Percentiles rank a stretch among this genome's conserved stretches.
These are phyloP conservation scores for Sympetrum striolatum DNA, from an alignment of 2,888 invertebrate genomes.

Conservation along the genomic window DNA sequence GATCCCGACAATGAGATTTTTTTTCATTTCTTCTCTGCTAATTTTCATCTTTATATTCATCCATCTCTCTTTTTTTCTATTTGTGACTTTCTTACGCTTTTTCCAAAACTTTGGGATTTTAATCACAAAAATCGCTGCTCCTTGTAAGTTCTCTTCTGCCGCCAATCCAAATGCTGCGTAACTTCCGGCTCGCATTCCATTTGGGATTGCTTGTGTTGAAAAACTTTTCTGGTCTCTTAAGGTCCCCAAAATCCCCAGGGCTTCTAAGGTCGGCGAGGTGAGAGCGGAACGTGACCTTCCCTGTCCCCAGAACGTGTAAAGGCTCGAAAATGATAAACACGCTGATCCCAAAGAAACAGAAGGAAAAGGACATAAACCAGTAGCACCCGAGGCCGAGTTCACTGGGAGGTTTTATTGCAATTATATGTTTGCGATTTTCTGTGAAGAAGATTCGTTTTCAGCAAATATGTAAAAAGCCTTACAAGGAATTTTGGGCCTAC, in stretches of 20 bases:
- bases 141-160: too few species aligned
- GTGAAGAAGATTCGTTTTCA: not conserved
- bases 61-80: too few species aligned
- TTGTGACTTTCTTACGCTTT: too few species aligned
- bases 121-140: too few species aligned
- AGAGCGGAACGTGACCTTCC: not conserved
- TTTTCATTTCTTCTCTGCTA: too few species aligned
- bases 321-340: not conserved
- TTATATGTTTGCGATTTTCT: not conserved
- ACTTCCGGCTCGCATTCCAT: too few species aligned
- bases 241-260: not conserved
- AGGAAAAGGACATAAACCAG: not conserved
- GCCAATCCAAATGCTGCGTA: too few species aligned
- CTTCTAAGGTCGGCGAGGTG: not conserved
- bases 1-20: too few species aligned
- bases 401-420: not conserved
- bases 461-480: not conserved
- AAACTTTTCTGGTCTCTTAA: not conserved
- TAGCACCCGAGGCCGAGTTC: not conserved
- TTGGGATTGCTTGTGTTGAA: not conserved
- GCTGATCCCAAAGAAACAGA: not conserved
- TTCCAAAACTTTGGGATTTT: too few species aligned
- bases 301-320: not conserved
- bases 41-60: too few species aligned
- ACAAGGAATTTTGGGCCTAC: not conserved